Evolutionary conservation across 2,797 vertebrate species (phyloP).

Genomic region (Poecilia gillii): DNA sequence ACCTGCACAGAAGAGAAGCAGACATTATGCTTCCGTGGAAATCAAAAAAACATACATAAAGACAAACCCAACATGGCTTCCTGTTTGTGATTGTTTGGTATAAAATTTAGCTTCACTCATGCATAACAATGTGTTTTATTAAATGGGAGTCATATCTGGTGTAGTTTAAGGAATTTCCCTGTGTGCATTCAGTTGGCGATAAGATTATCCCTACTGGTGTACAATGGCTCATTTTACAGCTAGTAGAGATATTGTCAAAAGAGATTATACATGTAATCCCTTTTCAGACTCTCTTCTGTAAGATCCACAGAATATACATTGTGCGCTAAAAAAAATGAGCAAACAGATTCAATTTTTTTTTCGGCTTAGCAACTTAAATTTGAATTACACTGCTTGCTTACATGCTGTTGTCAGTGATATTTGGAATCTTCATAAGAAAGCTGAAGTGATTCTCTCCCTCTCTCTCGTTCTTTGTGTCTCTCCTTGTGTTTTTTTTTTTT

Average conservation of each 20-base stretch:
- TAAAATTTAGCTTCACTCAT: slow-evolving; percentile 26
- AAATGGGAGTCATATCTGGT: slow-evolving; percentile 33
- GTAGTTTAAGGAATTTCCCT: slow-evolving; percentile 40
- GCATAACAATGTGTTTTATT: slow-evolving; percentile 34
- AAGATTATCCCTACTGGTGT: slow-evolving; percentile 48
- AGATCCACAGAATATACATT: slow-evolving; percentile 33
- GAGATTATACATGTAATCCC: slow-evolving; percentile 53
- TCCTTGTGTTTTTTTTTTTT: neutral
- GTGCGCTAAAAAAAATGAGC: slow-evolving; percentile 13
- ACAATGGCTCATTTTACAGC: slow-evolving; percentile 56
- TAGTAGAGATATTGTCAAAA: slow-evolving; percentile 51
- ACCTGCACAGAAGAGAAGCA: neutral
- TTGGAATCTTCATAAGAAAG: slow-evolving; percentile 3
- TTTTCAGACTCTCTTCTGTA: slow-evolving; percentile 29
- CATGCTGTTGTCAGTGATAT: neutral
- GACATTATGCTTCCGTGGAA: slow-evolving; percentile 1
- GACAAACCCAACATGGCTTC: slow-evolving; percentile 31
- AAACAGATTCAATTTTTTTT: slow-evolving; percentile 11
- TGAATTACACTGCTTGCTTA: neutral
- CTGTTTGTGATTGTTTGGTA: slow-evolving; percentile 37
- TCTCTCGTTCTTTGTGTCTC: neutral
- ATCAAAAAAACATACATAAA: neutral
- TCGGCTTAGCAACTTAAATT: neutral
- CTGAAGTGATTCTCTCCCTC: neutral
- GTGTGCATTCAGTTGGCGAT: slow-evolving; percentile 47